Base-by-base conservation (phyloP, 2,113 vertebrate species). In the Brachionichthys hirsutus region DNA sequence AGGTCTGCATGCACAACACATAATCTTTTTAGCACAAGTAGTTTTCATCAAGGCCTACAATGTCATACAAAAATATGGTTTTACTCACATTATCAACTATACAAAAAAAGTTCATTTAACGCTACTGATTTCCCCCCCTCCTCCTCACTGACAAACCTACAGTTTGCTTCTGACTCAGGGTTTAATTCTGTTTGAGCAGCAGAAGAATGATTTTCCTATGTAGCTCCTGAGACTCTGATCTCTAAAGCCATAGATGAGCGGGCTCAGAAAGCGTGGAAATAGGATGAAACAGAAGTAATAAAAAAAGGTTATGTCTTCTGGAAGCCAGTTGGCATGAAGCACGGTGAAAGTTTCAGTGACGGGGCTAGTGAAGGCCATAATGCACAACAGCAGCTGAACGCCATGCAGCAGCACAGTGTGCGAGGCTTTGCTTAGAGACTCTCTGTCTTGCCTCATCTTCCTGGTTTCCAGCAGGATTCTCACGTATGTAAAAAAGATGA, bases 401-500 rank as follows among this genome's bases (percentile, higher is more conserved):
- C 82, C 90, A 0, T 92, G 91, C 4, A 92, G 73, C 43, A 92
- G 56, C 62, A 92, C 89, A 0, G 90, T 92, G 77, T 90, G 77
- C 70, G 86, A 82, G 60, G 88, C 90, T 71, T 83, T 91, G 34
- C 2, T 76, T 54, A 87, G 85, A 1, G 88, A 90, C 4, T 6
- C 63, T 41, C 53, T 55, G 61, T 91, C 85, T 54, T 85, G 84
- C 17, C 85, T 67, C 84, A 91, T 46, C 50, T 63, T 87, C 36
- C 73, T 84, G 30, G 91, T 87, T 66, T 89, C 85, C 46, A 89
- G 56, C 36, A 92, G 56, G 55, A 92, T 91, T 35, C 80, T 82
- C 17, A 90, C 51, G 8, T 92, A 92, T 1, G 91, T 92, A 46
- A 88, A 91, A 52, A 90, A 54, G 44, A 92, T 90, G 49, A 89